Conservation (phyloP, 2,113 vertebrate species). For the Megaptera novaeangliae region DNA sequence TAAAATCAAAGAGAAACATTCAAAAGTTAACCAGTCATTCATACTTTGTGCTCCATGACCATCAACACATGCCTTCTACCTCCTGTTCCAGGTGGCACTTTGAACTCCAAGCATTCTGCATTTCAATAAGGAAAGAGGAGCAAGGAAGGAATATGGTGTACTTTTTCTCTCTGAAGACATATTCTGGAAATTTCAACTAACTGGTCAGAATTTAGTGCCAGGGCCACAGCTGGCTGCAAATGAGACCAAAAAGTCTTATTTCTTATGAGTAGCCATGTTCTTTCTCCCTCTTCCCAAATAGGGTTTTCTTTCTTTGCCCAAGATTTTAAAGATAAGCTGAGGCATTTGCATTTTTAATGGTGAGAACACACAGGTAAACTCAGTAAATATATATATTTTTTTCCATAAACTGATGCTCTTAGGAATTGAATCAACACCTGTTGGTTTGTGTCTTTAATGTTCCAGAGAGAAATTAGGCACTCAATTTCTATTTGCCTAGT, state of each 20-base stretch:
- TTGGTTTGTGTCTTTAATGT: neutral
- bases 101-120: neutral
- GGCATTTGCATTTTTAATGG: neutral
- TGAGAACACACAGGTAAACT: neutral
- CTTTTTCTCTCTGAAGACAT: neutral
- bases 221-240: neutral
- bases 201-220: neutral
- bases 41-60: neutral
- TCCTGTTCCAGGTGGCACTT: neutral
- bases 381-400: neutral
- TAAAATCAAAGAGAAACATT: neutral
- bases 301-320: neutral
- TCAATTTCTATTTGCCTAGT: neutral
- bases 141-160: neutral
- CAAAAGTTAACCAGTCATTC: neutral
- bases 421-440: neutral
- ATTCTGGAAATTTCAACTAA: neutral
- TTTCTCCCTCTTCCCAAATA: neutral
- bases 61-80: neutral
- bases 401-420: neutral
- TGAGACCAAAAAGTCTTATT: neutral
- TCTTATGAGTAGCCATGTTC: neutral
- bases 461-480: neutral
- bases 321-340: neutral
- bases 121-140: neutral